phyloP scores from a whole-genome alignment of 2,113 vertebrate genomes.

The Mesembrinibis cayennensis region DNA sequence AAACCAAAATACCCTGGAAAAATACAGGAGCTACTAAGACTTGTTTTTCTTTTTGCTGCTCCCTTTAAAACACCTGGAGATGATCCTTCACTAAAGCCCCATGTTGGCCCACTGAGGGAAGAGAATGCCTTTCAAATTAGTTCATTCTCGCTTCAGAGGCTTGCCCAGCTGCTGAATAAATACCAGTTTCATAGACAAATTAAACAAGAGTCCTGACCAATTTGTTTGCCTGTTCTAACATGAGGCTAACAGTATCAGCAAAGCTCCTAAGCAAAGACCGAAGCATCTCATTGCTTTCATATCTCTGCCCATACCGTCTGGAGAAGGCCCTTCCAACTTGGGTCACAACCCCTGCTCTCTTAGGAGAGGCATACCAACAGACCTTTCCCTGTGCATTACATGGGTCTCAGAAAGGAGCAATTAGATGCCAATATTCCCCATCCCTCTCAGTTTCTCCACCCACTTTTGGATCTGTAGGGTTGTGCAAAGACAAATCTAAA shows the following conservation, averaged over 20 bases:
- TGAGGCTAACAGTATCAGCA: not conserved
- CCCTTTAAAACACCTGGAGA: not conserved
- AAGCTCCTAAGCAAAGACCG: not conserved
- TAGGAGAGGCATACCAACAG: not conserved
- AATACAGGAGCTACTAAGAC: not conserved
- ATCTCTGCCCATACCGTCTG: not conserved
- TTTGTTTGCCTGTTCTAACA: not conserved
- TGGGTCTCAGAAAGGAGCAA: not conserved
- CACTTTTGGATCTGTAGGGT: not conserved
- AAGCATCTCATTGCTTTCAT: not conserved
- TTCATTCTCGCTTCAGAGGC: constrained; percentile 1
- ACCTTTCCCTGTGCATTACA: not conserved
- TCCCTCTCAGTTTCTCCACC: not conserved
- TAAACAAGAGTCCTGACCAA: not conserved
- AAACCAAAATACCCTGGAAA: not conserved
- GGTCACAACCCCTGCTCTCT: not conserved
- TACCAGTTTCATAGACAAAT: not conserved
- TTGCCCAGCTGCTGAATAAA: constrained; percentile 19
- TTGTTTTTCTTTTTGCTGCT: not conserved
- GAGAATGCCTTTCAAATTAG: constrained; percentile 9
- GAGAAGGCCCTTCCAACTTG: not conserved
- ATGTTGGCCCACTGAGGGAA: not conserved
- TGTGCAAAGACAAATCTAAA: not conserved
- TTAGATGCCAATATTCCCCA: not conserved
- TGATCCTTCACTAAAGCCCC: not conserved